A percentile compares a stretch with the other conserved stretches of the same genome.
These are phyloP conservation scores for Pteria penguin DNA, from an alignment of 2,888 invertebrate species.

Conservation along the genomic window DNA sequence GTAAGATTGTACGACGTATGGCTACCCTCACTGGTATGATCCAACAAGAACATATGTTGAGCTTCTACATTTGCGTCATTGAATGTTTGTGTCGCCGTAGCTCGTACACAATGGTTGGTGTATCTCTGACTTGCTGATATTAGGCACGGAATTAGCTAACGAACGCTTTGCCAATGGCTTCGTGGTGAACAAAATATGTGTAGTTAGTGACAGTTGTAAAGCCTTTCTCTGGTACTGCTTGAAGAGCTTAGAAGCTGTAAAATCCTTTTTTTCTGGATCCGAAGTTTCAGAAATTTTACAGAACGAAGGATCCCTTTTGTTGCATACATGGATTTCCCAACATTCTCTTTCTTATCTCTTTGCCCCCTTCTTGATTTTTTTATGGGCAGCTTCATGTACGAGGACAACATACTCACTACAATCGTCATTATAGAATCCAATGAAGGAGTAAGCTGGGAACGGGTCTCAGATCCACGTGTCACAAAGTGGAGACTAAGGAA, in stretches of 20 bases:
- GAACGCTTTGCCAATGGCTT: background rate
- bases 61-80: background rate
- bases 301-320: background rate
- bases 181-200: background rate
- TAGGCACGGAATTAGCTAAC: background rate
- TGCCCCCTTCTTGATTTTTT: background rate
- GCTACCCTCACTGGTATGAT: background rate
- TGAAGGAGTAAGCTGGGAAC: background rate
- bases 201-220: background rate
- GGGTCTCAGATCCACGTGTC: background rate
- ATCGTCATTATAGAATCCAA: background rate
- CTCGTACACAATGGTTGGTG: background rate
- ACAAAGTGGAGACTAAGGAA: background rate
- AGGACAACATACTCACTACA: background rate
- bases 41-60: background rate
- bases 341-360: background rate
- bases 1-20: background rate
- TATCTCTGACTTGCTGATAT: background rate
- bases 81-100: background rate
- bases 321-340: background rate
- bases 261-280: background rate
- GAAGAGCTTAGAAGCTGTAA: background rate
- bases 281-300: background rate
- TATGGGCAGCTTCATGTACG: background rate
- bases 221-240: background rate